Evolutionary conservation across 2,113 vertebrate genomes (phyloP).

Genomic region (Sigmodon hispidus): DNA sequence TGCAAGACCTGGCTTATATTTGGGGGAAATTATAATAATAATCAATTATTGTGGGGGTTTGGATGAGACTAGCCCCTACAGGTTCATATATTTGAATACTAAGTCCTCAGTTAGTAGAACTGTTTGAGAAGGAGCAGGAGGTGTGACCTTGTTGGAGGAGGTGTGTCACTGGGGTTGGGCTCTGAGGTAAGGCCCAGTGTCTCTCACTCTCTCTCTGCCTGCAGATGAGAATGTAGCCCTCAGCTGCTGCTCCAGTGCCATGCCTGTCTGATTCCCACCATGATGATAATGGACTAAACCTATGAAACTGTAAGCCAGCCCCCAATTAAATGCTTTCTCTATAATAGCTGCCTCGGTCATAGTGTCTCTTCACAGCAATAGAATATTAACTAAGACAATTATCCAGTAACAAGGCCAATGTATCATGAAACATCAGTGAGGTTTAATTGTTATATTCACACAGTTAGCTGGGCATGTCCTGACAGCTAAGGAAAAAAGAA

Average conservation of each 20-base stretch:
- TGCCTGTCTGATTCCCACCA: neutral
- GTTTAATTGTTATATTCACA: neutral
- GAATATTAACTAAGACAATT: neutral
- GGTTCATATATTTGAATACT: neutral
- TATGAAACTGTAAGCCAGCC: neutral
- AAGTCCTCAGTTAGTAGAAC: neutral
- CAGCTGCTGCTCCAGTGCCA: neutral
- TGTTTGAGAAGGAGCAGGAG: neutral
- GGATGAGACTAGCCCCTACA: neutral
- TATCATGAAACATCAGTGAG: constrained; percentile 41
- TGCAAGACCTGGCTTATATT: neutral
- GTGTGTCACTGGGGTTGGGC: neutral
- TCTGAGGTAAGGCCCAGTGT: neutral
- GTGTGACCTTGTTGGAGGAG: neutral
- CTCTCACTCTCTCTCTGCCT: neutral
- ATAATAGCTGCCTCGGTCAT: neutral
- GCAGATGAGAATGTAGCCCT: neutral
- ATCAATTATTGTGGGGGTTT: neutral
- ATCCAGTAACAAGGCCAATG: neutral
- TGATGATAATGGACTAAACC: neutral
- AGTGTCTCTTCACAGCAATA: neutral
- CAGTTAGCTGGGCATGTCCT: neutral
- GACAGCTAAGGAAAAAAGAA: constrained; percentile 31
- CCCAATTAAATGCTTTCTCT: neutral
- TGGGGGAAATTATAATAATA: constrained; percentile 52